Percentiles rank a stretch among this genome's conserved stretches.
phyloP scores from a whole-genome alignment of 2,888 invertebrate species.

The Cheilosia impressa region DNA sequence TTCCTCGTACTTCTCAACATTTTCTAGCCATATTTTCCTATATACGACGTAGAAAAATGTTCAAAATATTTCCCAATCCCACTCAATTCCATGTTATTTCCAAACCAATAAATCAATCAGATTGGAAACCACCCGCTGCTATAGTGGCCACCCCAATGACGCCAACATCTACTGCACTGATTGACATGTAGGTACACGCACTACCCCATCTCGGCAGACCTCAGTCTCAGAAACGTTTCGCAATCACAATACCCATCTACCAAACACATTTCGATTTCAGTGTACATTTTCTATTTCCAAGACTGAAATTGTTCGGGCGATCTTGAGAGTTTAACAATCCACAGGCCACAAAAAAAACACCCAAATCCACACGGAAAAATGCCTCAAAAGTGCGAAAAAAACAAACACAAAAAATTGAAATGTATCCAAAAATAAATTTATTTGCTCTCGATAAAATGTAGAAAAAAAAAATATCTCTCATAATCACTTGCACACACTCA shows the following conservation, averaged over 20 bases:
- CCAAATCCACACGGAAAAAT: neutral
- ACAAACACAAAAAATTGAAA: slow-evolving; percentile 10
- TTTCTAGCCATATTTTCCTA: too few species aligned
- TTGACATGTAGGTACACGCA: neutral
- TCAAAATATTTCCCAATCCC: too few species aligned
- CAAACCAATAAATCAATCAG: slow-evolving; percentile 38
- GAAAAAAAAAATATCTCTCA: slow-evolving; percentile 44
- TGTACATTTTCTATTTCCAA: slow-evolving; percentile 13
- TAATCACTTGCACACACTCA: slow-evolving; percentile 44
- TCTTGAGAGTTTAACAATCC: slow-evolving; percentile 31
- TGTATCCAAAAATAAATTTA: slow-evolving; percentile 68
- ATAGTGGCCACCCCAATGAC: slow-evolving; percentile 1
- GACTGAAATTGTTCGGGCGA: slow-evolving; percentile 11
- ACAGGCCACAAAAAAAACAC: neutral
- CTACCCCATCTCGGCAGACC: neutral
- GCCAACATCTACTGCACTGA: slow-evolving; percentile 18
- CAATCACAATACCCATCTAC: slow-evolving; percentile 14
- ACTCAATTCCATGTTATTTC: neutral
- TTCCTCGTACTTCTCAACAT: too few species aligned
- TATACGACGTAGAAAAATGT: too few species aligned
- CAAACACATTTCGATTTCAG: slow-evolving; percentile 7
- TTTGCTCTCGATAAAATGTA: slow-evolving; percentile 62
- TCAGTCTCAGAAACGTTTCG: neutral
- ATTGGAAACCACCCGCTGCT: slow-evolving; percentile 6
- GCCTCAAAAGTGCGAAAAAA: slow-evolving; percentile 9